Conservation (phyloP, 2,888 invertebrate genomes). For the Chironomus riparius region DNA sequence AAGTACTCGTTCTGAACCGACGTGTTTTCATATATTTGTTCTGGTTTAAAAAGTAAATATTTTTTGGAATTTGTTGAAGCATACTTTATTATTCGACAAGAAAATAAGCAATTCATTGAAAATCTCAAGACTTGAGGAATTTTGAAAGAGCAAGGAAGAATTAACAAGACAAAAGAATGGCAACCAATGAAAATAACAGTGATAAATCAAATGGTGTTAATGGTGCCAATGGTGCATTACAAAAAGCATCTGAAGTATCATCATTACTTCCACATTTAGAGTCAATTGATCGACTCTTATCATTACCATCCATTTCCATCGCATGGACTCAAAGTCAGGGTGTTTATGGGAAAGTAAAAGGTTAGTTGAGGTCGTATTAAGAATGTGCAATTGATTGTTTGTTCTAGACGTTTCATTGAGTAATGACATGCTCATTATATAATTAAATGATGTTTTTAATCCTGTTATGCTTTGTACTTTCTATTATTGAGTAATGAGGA, state of each 20-base stretch:
- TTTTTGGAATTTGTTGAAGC: too few relatives aligned
- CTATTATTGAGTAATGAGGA: too few relatives aligned
- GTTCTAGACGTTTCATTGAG: not conserved
- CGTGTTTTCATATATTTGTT: too few relatives aligned
- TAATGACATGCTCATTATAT: not conserved
- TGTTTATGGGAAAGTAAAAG: conserved; percentile 51
- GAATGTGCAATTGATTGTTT: not conserved
- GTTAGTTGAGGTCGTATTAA: conserved; percentile 36
- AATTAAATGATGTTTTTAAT: not conserved
- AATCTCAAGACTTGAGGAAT: too few relatives aligned
- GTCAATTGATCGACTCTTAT: conserved; percentile 48
- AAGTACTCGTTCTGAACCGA: too few relatives aligned
- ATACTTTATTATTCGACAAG: too few relatives aligned
- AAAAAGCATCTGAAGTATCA: not conserved
- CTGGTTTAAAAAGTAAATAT: too few relatives aligned
- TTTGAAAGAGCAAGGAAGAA: too few relatives aligned
- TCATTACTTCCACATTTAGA: conserved; percentile 43
- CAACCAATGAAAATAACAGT: not conserved
- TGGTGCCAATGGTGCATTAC: not conserved
- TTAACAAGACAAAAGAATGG: not conserved
- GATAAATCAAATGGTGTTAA: not conserved
- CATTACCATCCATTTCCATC: conserved; percentile 47
- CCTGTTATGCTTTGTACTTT: not conserved
- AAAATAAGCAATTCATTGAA: too few relatives aligned
- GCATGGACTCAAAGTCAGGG: conserved; percentile 49